A percentile compares a stretch with the other conserved stretches of the same genome.
These are phyloP conservation scores for Myotis yumanensis DNA, from an alignment of 2,113 vertebrate genomes.

Conservation along the genomic window DNA sequence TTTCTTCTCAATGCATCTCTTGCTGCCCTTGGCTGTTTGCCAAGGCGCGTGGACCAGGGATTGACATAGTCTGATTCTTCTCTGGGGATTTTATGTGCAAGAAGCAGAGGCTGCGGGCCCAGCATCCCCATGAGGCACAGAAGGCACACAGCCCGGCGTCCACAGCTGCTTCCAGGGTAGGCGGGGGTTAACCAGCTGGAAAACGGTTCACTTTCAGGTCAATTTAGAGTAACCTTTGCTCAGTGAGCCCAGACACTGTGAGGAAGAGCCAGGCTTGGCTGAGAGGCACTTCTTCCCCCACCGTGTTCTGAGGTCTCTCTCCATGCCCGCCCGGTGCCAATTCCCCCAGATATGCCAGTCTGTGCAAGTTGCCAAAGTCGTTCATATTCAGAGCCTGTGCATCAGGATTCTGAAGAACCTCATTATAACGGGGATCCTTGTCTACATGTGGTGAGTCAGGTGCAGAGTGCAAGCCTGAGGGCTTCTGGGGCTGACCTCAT, in stretches of 20 bases:
- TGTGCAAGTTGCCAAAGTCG: constrained; percentile 79
- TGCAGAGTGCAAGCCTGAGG: background rate
- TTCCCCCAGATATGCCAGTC: background rate
- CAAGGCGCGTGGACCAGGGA: background rate
- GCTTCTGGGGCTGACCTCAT: background rate
- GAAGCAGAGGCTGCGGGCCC: background rate
- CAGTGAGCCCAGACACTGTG: background rate
- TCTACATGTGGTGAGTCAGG: constrained; percentile 83
- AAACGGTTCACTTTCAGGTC: background rate
- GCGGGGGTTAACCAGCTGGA: background rate
- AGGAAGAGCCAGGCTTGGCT: background rate
- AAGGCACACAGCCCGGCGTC: background rate
- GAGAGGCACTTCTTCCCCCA: background rate
- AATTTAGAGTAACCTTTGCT: background rate
- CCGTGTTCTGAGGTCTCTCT: background rate
- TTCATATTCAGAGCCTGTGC: constrained; percentile 78
- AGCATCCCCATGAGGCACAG: background rate
- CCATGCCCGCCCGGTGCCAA: background rate
- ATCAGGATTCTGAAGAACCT: constrained; percentile 79
- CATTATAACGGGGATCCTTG: constrained; percentile 70
- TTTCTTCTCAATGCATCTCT: background rate
- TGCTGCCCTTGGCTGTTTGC: background rate
- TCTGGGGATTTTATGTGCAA: background rate
- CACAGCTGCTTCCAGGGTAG: no score
- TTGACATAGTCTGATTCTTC: background rate